Percentiles rank a stretch among this genome's conserved stretches.
phyloP scores from a whole-genome alignment of 2,888 invertebrate species.

The Seira sanloemensis region DNA sequence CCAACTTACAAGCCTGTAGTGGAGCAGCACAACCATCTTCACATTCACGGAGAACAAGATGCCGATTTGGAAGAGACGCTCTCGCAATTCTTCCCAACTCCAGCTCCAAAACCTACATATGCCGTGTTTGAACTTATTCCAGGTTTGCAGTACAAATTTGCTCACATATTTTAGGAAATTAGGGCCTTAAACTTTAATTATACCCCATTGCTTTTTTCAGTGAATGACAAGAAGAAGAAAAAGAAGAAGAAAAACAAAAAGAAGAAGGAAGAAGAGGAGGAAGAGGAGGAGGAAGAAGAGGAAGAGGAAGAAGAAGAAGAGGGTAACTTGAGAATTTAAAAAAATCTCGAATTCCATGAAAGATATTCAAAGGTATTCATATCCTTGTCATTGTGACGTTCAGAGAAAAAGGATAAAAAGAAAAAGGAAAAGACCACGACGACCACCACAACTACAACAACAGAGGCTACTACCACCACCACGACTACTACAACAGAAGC shows the following conservation, averaged over 20 bases:
- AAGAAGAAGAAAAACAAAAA: constrained; percentile 31
- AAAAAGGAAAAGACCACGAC: background rate
- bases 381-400: background rate
- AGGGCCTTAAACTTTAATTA: too few species aligned
- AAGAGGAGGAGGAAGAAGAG: constrained; percentile 33
- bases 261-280: constrained; percentile 38
- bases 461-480: constrained; percentile 31
- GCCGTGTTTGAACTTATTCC: constrained; percentile 61
- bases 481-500: constrained; percentile 41
- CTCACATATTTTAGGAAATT: too few species aligned
- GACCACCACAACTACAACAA: constrained; percentile 9
- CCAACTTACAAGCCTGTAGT: constrained; percentile 43
- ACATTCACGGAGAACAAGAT: constrained; percentile 45
- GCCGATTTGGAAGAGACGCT: constrained; percentile 25
- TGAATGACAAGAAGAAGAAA: constrained; percentile 33
- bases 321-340: background rate
- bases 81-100: constrained; percentile 36
- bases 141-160: too few species aligned
- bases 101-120: constrained; percentile 31
- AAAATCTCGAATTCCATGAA: background rate
- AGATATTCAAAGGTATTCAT: background rate
- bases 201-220: too few species aligned
- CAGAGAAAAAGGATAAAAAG: constrained; percentile 12
- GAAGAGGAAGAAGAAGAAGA: constrained; percentile 22
- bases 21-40: constrained; percentile 52